Base-by-base conservation (phyloP, 2,888 invertebrate genomes). In the Drosophila anomalata region DNA sequence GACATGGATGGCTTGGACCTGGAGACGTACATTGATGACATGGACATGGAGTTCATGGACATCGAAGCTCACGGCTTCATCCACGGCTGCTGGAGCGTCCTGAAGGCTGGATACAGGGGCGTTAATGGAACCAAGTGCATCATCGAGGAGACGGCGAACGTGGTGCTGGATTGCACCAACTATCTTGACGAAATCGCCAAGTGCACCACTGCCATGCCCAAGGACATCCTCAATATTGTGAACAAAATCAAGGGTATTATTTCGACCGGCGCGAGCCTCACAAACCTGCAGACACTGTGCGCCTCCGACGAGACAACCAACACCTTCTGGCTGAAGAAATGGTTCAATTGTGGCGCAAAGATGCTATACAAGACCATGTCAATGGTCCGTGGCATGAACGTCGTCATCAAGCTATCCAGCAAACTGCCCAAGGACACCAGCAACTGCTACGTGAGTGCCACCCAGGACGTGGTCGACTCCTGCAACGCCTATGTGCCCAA, bases 41-140 rank as follows among this genome's bases (percentile, higher is more conserved):
- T 22, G 12, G 44, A 42, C 11, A 17, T 14, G 17, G 79, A 74
- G 1, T 76, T 66, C 29, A 48, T 74, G 68, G 86, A 65, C 31
- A 8, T 79, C 12, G 79, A 76, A 7, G 9, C 47, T 0, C 41
- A 5, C 22, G 56, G 77, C 6, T 63, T 81, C 41, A 6, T 82
- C 3, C 0, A 17, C 0, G 2, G 20, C 11, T 44, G 70, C 47
- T 22, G 17, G 1, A 46, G 33, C 0, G 2, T 22, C 0, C 20
- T 85, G 12, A 58, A 5, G 24, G 54, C 48, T 9, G 33, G 5
- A 9, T 24, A 61, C 22, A 76, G 59, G 31, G 42, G 68, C 0
- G 0, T 71, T 22, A 61, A 82, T 20, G 86, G 86, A 8, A 68
- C 74, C 31, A 67, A 67, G 48, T 79, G 79, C 59, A 65, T 56